A percentile compares a stretch with the other conserved stretches of the same genome.
Evolutionary conservation across 1,140 invertebrate genomes (phyloP).

Genomic region (Nebria ingens): DNA sequence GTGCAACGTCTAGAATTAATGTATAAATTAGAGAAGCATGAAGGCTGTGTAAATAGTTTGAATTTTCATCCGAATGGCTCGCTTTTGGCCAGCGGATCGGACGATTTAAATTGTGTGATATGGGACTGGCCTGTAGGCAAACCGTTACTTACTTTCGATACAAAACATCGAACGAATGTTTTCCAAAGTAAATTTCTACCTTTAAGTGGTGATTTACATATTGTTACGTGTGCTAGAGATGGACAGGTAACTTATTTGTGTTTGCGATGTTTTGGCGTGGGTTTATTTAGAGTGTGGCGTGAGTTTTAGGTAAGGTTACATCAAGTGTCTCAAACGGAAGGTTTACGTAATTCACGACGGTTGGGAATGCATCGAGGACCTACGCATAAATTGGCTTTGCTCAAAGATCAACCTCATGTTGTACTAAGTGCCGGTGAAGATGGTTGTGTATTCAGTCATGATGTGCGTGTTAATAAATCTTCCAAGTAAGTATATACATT

Average conservation of each 20-base stretch:
- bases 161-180: conserved; percentile 76
- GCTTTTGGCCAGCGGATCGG: conserved; percentile 76
- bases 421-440: conserved; percentile 85
- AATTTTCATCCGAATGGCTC: conserved; percentile 74
- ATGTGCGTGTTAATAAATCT: conserved; percentile 60
- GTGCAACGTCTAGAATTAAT: conserved; percentile 74
- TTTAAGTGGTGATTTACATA: conserved; percentile 60
- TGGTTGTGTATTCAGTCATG: conserved; percentile 66
- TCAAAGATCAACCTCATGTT: conserved; percentile 61
- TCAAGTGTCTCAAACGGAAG: conserved; percentile 35
- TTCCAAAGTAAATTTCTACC: conserved; percentile 71
- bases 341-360: conserved; percentile 43
- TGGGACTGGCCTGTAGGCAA: conserved; percentile 83
- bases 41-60: conserved; percentile 85
- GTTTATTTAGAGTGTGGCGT: too few species aligned
- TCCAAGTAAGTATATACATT: conserved; percentile 50
- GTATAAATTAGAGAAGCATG: conserved; percentile 67
- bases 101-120: conserved; percentile 74
- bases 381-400: conserved; percentile 69
- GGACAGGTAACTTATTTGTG: conserved; percentile 59
- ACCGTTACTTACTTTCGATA: conserved; percentile 52
- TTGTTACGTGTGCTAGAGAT: conserved; percentile 81
- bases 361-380: conserved; percentile 61
- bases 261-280: not conserved
- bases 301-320: conserved; percentile 40